These are phyloP conservation scores for Trissolcus brochymenae DNA, from an alignment of 2,888 invertebrate species.

Conservation along the genomic window DNA sequence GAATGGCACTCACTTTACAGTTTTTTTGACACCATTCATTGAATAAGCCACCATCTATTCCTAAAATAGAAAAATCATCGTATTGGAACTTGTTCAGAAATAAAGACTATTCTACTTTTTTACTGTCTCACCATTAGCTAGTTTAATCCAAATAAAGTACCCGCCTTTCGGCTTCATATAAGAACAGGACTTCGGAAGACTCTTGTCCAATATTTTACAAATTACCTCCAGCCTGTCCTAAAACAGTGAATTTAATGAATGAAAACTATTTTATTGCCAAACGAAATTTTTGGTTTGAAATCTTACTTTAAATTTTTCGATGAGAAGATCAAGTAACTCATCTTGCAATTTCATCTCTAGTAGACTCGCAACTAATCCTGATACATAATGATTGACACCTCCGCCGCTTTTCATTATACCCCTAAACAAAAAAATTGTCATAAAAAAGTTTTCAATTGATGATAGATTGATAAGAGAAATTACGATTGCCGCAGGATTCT, in stretches of 20 bases:
- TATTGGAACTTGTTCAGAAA: background rate
- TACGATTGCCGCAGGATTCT: constrained; percentile 74
- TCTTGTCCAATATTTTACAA: constrained; percentile 73
- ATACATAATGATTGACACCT: constrained; percentile 80
- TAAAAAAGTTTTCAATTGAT: constrained; percentile 8
- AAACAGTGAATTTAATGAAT: constrained; percentile 6
- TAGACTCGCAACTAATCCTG: constrained; percentile 78
- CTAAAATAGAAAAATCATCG: constrained; percentile 53
- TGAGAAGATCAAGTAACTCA: constrained; percentile 74
- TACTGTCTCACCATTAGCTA: constrained; percentile 74
- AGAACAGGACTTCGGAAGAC: constrained; percentile 76
- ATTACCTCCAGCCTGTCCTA: constrained; percentile 77
- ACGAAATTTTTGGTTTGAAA: background rate
- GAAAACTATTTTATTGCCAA: background rate
- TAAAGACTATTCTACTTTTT: background rate
- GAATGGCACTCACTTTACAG: constrained; percentile 76
- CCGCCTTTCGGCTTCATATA: constrained; percentile 78
- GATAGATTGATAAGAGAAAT: constrained; percentile 45
- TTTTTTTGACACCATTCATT: constrained; percentile 74
- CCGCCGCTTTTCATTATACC: constrained; percentile 80
- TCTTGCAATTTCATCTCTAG: constrained; percentile 78
- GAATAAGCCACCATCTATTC: constrained; percentile 73
- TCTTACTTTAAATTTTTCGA: constrained; percentile 69
- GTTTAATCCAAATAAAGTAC: constrained; percentile 80
- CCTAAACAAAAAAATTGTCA: constrained; percentile 65